Percentiles rank a stretch among this genome's conserved stretches.
Evolutionary conservation across 2,888 invertebrate species (phyloP).

Genomic region (Oasisia sp.): DNA sequence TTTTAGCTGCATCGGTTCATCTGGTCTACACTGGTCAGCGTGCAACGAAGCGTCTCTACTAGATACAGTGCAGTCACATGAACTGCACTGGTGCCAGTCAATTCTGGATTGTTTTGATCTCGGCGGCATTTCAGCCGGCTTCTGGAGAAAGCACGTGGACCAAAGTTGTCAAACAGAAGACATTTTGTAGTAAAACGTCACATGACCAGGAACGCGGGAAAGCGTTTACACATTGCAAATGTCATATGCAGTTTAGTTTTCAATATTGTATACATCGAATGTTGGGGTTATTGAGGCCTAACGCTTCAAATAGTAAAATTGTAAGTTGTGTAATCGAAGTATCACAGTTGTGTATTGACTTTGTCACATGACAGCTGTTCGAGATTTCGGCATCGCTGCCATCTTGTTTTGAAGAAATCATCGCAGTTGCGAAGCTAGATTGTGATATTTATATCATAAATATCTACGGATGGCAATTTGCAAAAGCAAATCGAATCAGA

Average conservation of each 20-base stretch:
- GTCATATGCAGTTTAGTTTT: not conserved
- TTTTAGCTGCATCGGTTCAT: not conserved
- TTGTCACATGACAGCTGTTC: conserved; percentile 17
- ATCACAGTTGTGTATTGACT: not conserved
- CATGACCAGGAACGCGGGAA: conserved; percentile 1
- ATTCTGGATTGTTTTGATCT: not conserved
- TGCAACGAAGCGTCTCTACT: not conserved
- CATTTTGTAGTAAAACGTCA: not conserved
- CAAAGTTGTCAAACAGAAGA: conserved; percentile 13
- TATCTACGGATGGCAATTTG: not conserved
- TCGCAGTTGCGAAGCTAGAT: not conserved
- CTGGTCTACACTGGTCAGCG: not conserved
- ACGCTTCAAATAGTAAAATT: not conserved
- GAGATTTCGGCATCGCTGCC: conserved; percentile 6
- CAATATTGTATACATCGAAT: not conserved
- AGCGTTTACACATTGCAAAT: not conserved
- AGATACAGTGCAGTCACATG: not conserved
- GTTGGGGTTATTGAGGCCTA: not conserved
- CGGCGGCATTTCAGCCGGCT: not conserved
- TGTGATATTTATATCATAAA: not conserved
- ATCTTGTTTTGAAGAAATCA: conserved; percentile 1
- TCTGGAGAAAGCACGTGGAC: not conserved
- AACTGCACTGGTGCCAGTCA: not conserved
- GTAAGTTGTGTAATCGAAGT: not conserved
- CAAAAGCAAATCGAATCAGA: not conserved